These are phyloP conservation scores for Papilio elwesi DNA, from an alignment of 2,888 invertebrate species.

Conservation along the genomic window DNA sequence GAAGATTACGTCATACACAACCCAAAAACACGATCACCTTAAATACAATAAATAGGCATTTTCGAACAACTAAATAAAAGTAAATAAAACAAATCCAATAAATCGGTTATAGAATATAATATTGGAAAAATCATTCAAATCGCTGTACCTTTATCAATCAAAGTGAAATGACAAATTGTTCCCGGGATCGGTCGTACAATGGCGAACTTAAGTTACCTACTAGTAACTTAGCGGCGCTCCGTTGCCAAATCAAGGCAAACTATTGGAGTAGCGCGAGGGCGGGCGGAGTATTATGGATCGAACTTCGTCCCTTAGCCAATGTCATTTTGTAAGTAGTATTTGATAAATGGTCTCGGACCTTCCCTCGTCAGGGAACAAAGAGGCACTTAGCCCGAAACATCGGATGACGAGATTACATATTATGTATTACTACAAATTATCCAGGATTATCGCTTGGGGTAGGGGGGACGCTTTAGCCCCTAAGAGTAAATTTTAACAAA, in stretches of 20 bases:
- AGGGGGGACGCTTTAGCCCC: too few relatives aligned
- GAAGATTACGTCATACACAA: too few relatives aligned
- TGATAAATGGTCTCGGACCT: conserved; percentile 39
- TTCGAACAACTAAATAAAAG: too few relatives aligned
- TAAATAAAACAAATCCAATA: too few relatives aligned
- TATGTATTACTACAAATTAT: conserved; percentile 17
- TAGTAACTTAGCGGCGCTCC: conserved; percentile 28
- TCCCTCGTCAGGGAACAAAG: conserved; percentile 39
- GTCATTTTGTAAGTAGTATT: conserved; percentile 41
- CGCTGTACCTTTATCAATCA: conserved; percentile 32
- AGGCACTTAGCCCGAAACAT: conserved; percentile 33
- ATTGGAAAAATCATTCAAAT: conserved; percentile 25
- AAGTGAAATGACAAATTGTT: conserved; percentile 38
- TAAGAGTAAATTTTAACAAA: too few relatives aligned
- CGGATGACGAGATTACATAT: conserved; percentile 28
- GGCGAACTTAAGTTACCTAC: conserved; percentile 32
- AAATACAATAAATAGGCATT: too few relatives aligned
- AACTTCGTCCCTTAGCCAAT: conserved; percentile 37
- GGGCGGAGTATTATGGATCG: conserved; percentile 38
- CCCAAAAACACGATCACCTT: too few relatives aligned
- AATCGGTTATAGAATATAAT: not conserved
- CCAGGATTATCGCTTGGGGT: too few relatives aligned
- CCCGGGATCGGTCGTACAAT: conserved; percentile 30
- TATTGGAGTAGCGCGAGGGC: conserved; percentile 31
- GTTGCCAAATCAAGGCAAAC: conserved; percentile 38